Percentiles rank a stretch among this genome's conserved stretches.
Evolutionary conservation across 2,797 vertebrate species (phyloP).

Genomic region (Galaxias olidus): DNA sequence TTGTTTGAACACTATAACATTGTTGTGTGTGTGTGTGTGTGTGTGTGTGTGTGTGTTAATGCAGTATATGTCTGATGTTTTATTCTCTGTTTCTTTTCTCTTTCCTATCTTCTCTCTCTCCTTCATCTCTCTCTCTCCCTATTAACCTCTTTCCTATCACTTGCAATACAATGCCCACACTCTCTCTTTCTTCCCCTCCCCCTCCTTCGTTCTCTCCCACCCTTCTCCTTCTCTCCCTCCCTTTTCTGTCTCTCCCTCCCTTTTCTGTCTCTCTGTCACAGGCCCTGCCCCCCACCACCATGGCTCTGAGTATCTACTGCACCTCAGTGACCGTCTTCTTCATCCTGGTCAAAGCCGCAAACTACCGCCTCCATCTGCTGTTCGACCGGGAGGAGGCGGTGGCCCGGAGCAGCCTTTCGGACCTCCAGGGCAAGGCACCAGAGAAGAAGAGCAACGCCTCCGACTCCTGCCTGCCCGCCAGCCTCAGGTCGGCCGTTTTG

Average conservation of each 20-base stretch:
- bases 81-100: too few relatives aligned
- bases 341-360: slow-evolving; percentile 88
- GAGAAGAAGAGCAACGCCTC: slow-evolving; percentile 77
- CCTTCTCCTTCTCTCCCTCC: not conserved
- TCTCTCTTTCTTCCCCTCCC: not conserved
- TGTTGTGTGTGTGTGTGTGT: not conserved
- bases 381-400: slow-evolving; percentile 89
- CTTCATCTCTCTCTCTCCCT: too few relatives aligned
- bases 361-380: slow-evolving; percentile 94
- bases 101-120: too few relatives aligned
- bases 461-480: slow-evolving; percentile 69
- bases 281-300: slow-evolving; percentile 88
- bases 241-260: not conserved
- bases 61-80: not conserved
- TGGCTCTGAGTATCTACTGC: slow-evolving; percentile 92
- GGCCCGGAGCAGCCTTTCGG: slow-evolving; percentile 76
- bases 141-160: too few relatives aligned
- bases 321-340: slow-evolving; percentile 89
- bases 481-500: slow-evolving; percentile 69
- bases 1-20: too few relatives aligned
- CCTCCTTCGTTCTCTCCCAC: not conserved
- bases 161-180: too few relatives aligned
- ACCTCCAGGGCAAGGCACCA: slow-evolving; percentile 73
- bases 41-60: slow-evolving; percentile 17
- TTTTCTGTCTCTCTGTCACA: slow-evolving; percentile 52